Evolutionary conservation across 2,888 invertebrate species (phyloP).

Genomic region (Macrosoma leucophasiata): DNA sequence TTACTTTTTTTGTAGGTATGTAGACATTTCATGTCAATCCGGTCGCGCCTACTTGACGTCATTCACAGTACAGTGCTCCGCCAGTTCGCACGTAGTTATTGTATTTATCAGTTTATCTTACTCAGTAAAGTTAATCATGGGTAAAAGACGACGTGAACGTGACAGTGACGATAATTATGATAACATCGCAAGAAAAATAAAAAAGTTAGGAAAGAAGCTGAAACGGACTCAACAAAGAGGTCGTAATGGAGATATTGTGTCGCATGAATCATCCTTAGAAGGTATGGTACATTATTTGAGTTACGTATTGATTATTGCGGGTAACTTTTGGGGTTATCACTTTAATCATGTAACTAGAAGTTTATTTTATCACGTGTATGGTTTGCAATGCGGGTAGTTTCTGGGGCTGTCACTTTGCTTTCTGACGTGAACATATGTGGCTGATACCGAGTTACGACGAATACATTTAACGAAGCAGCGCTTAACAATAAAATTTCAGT

Average conservation of each 20-base stretch:
- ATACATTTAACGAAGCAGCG: slow-evolving; percentile 11
- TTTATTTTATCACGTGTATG: slow-evolving; percentile 3
- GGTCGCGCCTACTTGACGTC: too few relatives aligned
- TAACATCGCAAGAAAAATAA: slow-evolving; percentile 3
- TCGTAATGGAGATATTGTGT: too few relatives aligned
- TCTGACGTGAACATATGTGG: slow-evolving; percentile 6
- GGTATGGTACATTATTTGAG: too few relatives aligned
- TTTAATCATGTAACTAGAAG: not conserved
- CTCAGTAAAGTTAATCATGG: too few relatives aligned
- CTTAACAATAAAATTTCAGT: slow-evolving; percentile 4
- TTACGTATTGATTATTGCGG: slow-evolving; percentile 2
- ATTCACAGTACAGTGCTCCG: slow-evolving; percentile 4
- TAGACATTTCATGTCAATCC: too few relatives aligned
- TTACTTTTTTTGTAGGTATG: too few relatives aligned
- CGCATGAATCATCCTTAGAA: too few relatives aligned
- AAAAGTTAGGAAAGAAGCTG: slow-evolving; percentile 2
- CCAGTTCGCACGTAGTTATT: not conserved
- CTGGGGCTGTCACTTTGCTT: slow-evolving; percentile 9
- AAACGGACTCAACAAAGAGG: slow-evolving; percentile 1
- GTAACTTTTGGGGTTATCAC: slow-evolving; percentile 4
- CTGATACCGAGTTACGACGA: slow-evolving; percentile 14
- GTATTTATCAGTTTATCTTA: too few relatives aligned
- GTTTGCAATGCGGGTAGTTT: slow-evolving; percentile 6
- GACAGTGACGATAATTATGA: not conserved
- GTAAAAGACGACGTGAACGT: slow-evolving; percentile 1